These are phyloP conservation scores for Tortricodes alternella DNA, from an alignment of 2,888 invertebrate species.

Conservation along the genomic window DNA sequence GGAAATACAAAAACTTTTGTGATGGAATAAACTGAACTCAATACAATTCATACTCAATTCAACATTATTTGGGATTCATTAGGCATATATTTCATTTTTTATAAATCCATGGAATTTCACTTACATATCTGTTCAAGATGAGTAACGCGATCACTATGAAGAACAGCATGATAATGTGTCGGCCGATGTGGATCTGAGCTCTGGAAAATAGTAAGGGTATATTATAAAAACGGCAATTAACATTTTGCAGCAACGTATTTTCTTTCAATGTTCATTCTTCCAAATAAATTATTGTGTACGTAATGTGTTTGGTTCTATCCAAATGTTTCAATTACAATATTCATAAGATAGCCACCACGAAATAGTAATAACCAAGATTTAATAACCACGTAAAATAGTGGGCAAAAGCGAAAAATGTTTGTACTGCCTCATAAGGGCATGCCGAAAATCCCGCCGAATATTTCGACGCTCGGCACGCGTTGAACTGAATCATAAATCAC, in stretches of 20 bases:
- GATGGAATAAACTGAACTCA: too few species aligned
- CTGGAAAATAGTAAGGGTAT: slow-evolving; percentile 48
- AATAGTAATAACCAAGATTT: not conserved
- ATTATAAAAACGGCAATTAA: not conserved
- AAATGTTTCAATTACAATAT: not conserved
- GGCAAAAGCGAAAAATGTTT: slow-evolving; percentile 1
- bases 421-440: slow-evolving; percentile 9
- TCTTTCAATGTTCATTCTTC: too few species aligned
- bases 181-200: slow-evolving; percentile 55
- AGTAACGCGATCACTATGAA: slow-evolving; percentile 62
- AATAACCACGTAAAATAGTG: not conserved
- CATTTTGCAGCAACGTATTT: not conserved
- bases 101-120: slow-evolving; percentile 46
- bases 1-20: too few species aligned
- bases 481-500: slow-evolving; percentile 16
- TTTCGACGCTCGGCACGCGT: slow-evolving; percentile 9
- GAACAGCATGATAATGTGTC: slow-evolving; percentile 72
- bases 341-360: not conserved
- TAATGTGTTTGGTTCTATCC: too few species aligned
- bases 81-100: too few species aligned
- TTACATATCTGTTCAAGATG: slow-evolving; percentile 76
- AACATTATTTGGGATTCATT: too few species aligned
- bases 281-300: too few species aligned
- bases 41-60: too few species aligned
- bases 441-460: slow-evolving; percentile 4